These are phyloP conservation scores for Drosophila tripunctata DNA, from an alignment of 2,888 invertebrate genomes.

Conservation along the genomic window DNA sequence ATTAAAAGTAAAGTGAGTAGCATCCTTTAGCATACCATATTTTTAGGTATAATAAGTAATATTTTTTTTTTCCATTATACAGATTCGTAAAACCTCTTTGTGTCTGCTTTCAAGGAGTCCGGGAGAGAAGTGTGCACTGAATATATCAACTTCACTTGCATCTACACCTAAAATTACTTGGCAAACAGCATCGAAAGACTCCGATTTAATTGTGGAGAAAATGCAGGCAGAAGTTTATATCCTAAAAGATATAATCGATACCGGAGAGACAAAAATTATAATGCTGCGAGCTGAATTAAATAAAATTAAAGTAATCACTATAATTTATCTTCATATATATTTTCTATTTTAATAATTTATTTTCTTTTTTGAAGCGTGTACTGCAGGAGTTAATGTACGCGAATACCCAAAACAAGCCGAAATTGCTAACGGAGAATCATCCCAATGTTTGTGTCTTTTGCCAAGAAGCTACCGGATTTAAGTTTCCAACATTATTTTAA, in stretches of 20 bases:
- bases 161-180: background rate
- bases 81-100: conserved; percentile 50
- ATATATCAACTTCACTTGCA: background rate
- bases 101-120: conserved; percentile 23
- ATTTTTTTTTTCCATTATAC: background rate
- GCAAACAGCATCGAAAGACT: background rate
- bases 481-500: too few species aligned
- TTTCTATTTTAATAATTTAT: background rate
- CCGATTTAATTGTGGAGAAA: conserved; percentile 9
- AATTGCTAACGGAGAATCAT: background rate
- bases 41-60: background rate
- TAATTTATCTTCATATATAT: too few species aligned
- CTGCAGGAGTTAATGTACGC: conserved; percentile 17
- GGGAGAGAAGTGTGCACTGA: conserved; percentile 5
- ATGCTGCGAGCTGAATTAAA: conserved; percentile 46
- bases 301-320: conserved; percentile 42
- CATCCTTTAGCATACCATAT: background rate
- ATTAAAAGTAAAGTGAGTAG: conserved; percentile 36
- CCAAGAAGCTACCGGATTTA: background rate
- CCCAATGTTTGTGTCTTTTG: conserved; percentile 15
- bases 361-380: conserved; percentile 15
- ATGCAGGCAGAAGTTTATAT: conserved; percentile 31
- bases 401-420: background rate
- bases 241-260: conserved; percentile 27
- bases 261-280: conserved; percentile 52